Conservation (phyloP, 2,797 vertebrate species). For the Chloroceryle inda region DNA sequence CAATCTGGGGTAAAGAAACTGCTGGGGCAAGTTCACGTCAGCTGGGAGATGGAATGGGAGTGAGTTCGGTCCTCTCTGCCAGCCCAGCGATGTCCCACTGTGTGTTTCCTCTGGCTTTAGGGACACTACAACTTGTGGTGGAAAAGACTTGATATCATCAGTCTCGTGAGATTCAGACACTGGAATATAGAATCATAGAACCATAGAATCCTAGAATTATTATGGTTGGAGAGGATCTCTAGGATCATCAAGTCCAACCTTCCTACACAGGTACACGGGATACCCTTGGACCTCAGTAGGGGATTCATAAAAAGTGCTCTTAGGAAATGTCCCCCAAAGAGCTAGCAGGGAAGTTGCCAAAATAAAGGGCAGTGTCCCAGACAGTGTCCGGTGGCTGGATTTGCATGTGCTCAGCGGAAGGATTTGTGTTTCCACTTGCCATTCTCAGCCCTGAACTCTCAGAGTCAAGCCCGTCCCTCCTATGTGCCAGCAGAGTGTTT, state of each 20-base stretch:
- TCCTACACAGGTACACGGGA: rapidly evolving
- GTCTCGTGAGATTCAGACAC: neutral
- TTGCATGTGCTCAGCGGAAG: neutral
- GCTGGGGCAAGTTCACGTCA: neutral
- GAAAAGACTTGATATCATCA: neutral
- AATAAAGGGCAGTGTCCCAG: neutral
- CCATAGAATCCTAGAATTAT: no score
- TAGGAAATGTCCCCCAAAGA: neutral
- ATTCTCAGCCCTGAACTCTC: neutral
- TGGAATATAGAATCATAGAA: neutral
- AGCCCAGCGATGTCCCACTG: neutral
- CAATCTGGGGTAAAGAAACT: neutral
- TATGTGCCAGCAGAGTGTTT: neutral
- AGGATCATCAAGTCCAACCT: no score
- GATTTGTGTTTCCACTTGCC: slow-evolving; percentile 29
- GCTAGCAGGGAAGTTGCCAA: neutral
- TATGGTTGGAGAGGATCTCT: no score
- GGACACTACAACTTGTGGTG: neutral
- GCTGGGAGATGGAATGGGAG: neutral
- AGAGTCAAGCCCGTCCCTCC: neutral
- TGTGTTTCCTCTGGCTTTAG: neutral
- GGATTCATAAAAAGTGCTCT: neutral
- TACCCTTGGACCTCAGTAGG: neutral
- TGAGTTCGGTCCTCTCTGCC: neutral
- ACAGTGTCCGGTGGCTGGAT: neutral